Evolutionary conservation across 2,797 vertebrate species (phyloP).

Genomic region (Silurus lanzhouensis): DNA sequence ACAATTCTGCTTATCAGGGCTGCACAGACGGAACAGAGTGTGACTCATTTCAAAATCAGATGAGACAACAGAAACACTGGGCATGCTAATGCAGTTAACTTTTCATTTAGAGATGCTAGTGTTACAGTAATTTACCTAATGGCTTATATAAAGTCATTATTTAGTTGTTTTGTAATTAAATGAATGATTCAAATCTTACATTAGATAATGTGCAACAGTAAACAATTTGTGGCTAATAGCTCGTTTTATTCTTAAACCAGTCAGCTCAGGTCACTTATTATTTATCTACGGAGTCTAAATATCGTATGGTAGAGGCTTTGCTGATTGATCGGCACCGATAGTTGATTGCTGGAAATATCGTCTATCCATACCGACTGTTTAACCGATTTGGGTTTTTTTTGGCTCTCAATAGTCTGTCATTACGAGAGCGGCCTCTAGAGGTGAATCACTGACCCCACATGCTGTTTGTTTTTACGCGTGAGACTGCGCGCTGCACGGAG

Average conservation of each 20-base stretch:
- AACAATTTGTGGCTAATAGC: background rate
- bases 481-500: no score
- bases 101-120: conserved; percentile 4
- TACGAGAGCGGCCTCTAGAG: no score
- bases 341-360: no score
- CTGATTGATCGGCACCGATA: no score
- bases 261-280: conserved; percentile 7
- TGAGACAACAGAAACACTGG: background rate
- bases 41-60: conserved; percentile 42
- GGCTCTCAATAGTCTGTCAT: no score
- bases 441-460: no score
- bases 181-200: conserved; percentile 15
- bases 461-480: no score
- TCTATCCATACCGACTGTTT: no score
- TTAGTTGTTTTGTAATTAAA: conserved; percentile 12
- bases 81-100: background rate
- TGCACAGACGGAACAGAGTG: conserved; percentile 28
- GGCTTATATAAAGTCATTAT: conserved; percentile 36
- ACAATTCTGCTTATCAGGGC: conserved; percentile 41
- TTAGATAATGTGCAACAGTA: conserved; percentile 9
- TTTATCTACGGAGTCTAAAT: background rate
- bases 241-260: background rate
- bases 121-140: conserved; percentile 16
- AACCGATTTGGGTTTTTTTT: no score
- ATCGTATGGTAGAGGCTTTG: background rate